Conservation (phyloP, 2,113 vertebrate species). For the Mirza zaza region DNA sequence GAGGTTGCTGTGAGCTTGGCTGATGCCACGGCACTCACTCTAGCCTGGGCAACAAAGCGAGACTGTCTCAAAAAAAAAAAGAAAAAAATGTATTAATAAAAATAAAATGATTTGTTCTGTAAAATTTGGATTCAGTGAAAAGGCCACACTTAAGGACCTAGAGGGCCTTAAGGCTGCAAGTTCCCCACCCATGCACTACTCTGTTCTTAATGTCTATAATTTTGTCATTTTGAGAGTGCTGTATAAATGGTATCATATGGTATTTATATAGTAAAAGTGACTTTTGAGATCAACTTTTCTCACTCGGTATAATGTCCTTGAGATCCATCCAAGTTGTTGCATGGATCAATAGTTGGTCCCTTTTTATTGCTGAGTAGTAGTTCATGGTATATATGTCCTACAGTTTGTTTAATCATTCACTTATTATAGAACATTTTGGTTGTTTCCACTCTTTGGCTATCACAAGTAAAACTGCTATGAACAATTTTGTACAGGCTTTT, state of each 20-base stretch:
- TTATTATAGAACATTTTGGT: not conserved
- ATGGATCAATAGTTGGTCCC: not conserved
- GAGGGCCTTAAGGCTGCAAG: no score
- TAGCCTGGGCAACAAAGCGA: no score
- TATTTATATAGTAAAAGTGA: not conserved
- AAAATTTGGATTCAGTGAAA: no score
- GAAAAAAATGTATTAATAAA: no score
- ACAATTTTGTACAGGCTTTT: not conserved
- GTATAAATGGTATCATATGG: not conserved
- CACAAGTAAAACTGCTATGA: not conserved
- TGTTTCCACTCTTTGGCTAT: not conserved
- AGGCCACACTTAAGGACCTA: no score
- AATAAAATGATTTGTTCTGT: no score
- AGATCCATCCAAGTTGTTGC: not conserved
- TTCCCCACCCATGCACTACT: not conserved
- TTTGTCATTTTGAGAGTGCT: not conserved
- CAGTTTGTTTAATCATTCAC: not conserved
- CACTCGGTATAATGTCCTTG: not conserved
- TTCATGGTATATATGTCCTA: not conserved
- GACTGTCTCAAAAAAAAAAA: no score
- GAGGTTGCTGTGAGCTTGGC: no score
- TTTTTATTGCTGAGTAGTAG: not conserved
- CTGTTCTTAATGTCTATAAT: not conserved
- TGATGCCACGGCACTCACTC: no score
- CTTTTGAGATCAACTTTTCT: constrained; percentile 18